Evolutionary conservation across 2,113 vertebrate genomes (phyloP).

Genomic region (Brachirus orientalis): DNA sequence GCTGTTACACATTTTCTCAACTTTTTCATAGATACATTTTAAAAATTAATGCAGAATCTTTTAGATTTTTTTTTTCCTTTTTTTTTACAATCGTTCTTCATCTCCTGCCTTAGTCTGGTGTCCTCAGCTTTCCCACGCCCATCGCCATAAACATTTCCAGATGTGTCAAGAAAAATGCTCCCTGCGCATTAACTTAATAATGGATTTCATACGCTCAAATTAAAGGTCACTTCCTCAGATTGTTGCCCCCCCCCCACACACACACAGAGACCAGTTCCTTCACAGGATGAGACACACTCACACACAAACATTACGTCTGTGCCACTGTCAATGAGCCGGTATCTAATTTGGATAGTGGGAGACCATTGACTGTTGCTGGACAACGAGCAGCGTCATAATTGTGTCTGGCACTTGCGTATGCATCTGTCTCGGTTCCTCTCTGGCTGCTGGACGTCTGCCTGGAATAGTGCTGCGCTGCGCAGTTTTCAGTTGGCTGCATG

Average conservation of each 20-base stretch:
- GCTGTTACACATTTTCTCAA: not conserved
- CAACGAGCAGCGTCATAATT: conserved; percentile 82
- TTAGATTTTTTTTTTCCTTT: too few species aligned
- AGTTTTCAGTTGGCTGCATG: conserved; percentile 76
- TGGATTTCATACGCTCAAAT: conserved; percentile 50
- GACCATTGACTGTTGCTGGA: conserved; percentile 58
- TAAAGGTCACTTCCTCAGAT: conserved; percentile 64
- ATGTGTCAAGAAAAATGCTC: conserved; percentile 69
- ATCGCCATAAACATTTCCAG: conserved; percentile 77
- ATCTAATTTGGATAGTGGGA: conserved; percentile 70
- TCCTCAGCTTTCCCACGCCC: conserved; percentile 35
- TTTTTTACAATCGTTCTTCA: conserved; percentile 53
- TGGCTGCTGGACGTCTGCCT: conserved; percentile 85
- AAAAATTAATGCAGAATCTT: too few species aligned
- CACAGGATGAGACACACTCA: conserved; percentile 9
- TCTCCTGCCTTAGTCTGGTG: conserved; percentile 47
- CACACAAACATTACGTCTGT: not conserved
- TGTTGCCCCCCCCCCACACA: conserved; percentile 36
- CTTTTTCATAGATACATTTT: not conserved
- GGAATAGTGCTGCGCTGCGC: conserved; percentile 79
- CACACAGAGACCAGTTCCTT: conserved; percentile 7
- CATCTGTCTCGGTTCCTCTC: conserved; percentile 85
- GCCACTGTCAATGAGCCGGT: conserved; percentile 55
- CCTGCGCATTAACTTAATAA: conserved; percentile 62
- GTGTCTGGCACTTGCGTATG: conserved; percentile 83